These are phyloP conservation scores for Helostoma temminkii DNA, from an alignment of 2,797 vertebrate genomes.

Conservation along the genomic window DNA sequence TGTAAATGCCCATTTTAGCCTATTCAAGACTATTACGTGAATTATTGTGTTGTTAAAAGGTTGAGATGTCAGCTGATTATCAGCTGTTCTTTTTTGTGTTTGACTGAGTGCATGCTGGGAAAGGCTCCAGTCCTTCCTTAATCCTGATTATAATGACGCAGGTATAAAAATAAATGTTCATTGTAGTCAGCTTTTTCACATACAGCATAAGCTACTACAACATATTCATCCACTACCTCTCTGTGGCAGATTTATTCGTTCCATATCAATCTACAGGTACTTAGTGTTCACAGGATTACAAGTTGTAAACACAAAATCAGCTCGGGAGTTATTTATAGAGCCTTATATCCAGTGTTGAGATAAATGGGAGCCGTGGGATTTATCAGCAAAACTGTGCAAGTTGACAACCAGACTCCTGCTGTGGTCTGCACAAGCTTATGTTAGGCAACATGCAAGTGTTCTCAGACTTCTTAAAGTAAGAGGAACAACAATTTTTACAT, in stretches of 20 bases:
- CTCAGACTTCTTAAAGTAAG: too few species aligned
- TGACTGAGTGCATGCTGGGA: slow-evolving; percentile 11
- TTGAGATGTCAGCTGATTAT: neutral
- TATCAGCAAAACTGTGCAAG: slow-evolving; percentile 30
- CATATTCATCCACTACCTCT: slow-evolving; percentile 7
- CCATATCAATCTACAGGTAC: slow-evolving; percentile 43
- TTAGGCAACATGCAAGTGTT: neutral
- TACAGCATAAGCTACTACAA: neutral
- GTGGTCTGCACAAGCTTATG: neutral
- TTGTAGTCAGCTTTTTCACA: slow-evolving; percentile 15
- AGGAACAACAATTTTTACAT: neutral
- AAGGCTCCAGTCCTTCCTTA: slow-evolving; percentile 1
- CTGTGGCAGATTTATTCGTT: slow-evolving; percentile 48
- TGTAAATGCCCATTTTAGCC: too few species aligned
- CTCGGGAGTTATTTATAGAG: slow-evolving; percentile 51
- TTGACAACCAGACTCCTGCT: slow-evolving; percentile 31
- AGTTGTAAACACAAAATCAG: slow-evolving; percentile 57
- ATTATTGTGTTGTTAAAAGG: neutral
- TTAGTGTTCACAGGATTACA: slow-evolving; percentile 54
- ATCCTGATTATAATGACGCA: slow-evolving; percentile 9
- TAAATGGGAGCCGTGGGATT: slow-evolving; percentile 42
- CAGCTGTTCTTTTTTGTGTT: neutral
- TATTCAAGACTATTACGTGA: neutral
- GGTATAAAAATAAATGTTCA: slow-evolving; percentile 2
- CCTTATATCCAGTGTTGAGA: slow-evolving; percentile 39